Conservation (phyloP, 2,888 invertebrate species). For the Caenorhabditis macrosperma region DNA sequence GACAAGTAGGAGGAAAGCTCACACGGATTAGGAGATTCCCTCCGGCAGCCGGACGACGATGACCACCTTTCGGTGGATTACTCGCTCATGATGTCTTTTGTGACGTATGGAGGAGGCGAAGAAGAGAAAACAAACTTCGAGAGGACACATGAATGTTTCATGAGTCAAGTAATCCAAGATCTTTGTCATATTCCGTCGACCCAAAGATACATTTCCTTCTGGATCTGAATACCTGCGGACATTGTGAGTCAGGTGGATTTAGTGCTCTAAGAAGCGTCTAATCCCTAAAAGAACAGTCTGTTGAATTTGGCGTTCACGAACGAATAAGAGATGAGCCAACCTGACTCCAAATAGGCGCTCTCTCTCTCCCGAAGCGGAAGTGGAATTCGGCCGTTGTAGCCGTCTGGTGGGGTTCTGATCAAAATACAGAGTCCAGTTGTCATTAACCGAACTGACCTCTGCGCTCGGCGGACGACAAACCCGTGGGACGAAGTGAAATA, state of each 20-base stretch:
- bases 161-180: conserved; percentile 47
- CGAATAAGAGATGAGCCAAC: not conserved
- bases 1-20: not conserved
- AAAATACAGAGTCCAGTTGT: conserved; percentile 1
- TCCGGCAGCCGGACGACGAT: not conserved
- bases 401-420: not conserved
- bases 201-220: not conserved
- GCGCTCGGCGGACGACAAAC: no score
- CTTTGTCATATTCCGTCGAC: conserved; percentile 25
- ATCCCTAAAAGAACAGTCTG: not conserved
- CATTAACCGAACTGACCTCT: no score
- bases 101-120: conserved; percentile 10
- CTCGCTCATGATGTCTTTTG: conserved; percentile 6
- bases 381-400: not conserved
- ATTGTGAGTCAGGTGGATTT: not conserved
- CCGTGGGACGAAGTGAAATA: no score
- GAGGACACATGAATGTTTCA: conserved; percentile 42
- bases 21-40: conserved; percentile 36
- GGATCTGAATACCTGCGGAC: not conserved
- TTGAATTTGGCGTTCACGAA: not conserved
- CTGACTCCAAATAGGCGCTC: not conserved
- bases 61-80: conserved; percentile 15
- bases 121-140: not conserved
- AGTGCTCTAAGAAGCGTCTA: not conserved
- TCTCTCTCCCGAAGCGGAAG: not conserved